Evolutionary conservation across 1,140 invertebrate species (phyloP).

Genomic region (Pentalonia nigronervosa): DNA sequence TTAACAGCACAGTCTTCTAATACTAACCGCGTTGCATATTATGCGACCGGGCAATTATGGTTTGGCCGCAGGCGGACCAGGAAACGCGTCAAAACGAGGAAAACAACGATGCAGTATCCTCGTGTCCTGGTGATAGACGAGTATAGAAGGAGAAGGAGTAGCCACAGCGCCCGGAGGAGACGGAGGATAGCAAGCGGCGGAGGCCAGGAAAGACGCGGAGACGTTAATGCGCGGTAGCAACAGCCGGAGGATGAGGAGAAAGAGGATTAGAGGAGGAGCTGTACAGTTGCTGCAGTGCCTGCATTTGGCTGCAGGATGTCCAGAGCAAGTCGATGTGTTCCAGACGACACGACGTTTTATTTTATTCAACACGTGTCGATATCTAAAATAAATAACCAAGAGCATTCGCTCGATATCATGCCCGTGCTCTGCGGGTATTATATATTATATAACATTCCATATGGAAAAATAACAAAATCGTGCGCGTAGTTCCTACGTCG

Average conservation of each 20-base stretch:
- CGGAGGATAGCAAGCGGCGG: not conserved
- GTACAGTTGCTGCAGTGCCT: no score
- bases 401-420: not conserved
- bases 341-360: not conserved
- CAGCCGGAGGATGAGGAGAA: no score
- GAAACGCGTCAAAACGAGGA: not conserved
- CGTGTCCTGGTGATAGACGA: not conserved
- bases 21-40: no score
- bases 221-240: not conserved
- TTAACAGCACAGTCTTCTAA: no score
- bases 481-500: not conserved
- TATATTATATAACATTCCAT: not conserved
- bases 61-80: no score
- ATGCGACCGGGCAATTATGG: no score
- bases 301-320: no score
- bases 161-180: no score
- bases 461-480: not conserved
- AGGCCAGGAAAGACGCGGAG: not conserved
- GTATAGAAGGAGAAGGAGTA: not conserved
- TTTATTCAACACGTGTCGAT: not conserved
- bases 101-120: not conserved
- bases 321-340: no score
- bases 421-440: not conserved
- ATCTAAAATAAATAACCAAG: not conserved
- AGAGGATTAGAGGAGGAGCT: no score